A percentile compares a stretch with the other conserved stretches of the same genome.
Conservation (phyloP, 1,140 invertebrate species). For the Apocrypta bakeri region DNA sequence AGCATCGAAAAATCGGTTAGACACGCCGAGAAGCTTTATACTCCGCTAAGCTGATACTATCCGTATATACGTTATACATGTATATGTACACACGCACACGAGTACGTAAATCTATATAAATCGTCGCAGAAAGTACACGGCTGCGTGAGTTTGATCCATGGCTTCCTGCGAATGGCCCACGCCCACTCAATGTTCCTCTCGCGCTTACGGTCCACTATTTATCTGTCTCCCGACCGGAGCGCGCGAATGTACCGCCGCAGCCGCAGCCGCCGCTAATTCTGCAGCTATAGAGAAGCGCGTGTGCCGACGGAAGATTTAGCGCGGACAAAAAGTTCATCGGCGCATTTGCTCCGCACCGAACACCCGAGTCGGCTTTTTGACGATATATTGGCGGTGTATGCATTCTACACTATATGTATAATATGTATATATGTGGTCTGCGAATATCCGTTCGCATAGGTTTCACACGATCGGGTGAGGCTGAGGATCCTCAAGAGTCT, state of each 20-base stretch:
- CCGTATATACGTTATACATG: no score
- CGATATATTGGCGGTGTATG: no score
- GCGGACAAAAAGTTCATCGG: constrained; percentile 3
- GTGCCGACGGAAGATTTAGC: constrained; percentile 18
- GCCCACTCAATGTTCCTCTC: constrained; percentile 69
- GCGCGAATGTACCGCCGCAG: not conserved
- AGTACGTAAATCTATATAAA: no score
- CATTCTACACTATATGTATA: no score
- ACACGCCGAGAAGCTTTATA: no score
- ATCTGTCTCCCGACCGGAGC: constrained; percentile 61
- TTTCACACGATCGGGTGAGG: no score
- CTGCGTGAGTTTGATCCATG: constrained; percentile 69
- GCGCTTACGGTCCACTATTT: constrained; percentile 64
- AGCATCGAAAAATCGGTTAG: no score
- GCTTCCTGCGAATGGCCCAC: constrained; percentile 69
- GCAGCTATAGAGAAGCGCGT: constrained; percentile 56
- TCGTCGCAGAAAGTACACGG: constrained; percentile 37
- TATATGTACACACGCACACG: no score
- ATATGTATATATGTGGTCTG: no score
- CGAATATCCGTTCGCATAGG: no score
- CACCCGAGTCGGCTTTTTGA: not conserved
- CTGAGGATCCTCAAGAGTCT: no score
- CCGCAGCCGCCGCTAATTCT: constrained; percentile 64
- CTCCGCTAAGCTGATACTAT: no score
- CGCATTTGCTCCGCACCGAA: constrained; percentile 15